These are phyloP conservation scores for Pachydiplax longipennis DNA, from an alignment of 2,888 invertebrate genomes.

Conservation along the genomic window DNA sequence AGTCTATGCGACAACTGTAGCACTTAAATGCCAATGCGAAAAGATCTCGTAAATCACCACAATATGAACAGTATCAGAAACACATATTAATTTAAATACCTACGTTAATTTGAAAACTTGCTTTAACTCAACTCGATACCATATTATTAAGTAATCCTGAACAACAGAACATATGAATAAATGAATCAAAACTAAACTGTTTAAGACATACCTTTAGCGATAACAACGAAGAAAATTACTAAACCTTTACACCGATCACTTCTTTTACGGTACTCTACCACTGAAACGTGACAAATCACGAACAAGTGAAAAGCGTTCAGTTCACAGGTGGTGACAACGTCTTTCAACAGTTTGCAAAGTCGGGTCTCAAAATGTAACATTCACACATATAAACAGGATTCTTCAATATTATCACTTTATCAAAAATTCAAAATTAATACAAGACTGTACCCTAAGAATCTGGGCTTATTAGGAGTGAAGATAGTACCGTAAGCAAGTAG, in stretches of 20 bases:
- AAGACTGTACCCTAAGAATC: not conserved
- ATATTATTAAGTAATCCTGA: too few relatives aligned
- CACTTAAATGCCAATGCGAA: too few relatives aligned
- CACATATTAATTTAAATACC: too few relatives aligned
- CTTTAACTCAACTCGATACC: too few relatives aligned
- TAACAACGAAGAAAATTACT: not conserved
- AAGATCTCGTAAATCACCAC: too few relatives aligned
- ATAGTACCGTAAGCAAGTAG: constrained; percentile 31
- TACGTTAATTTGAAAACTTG: too few relatives aligned
- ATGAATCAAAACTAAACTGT: too few relatives aligned
- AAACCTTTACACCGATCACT: not conserved
- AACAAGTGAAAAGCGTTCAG: constrained; percentile 36
- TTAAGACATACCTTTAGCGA: too few relatives aligned
- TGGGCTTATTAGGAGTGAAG: not conserved
- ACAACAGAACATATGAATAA: too few relatives aligned
- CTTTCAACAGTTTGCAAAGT: not conserved
- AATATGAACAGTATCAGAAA: too few relatives aligned
- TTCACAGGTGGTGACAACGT: constrained; percentile 41
- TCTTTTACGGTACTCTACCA: not conserved
- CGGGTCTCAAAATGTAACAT: not conserved
- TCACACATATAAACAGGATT: not conserved
- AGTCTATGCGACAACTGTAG: too few relatives aligned
- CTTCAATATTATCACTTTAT: not conserved
- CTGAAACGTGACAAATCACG: constrained; percentile 44
- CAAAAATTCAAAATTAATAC: not conserved